Evolutionary conservation across 2,797 vertebrate genomes (phyloP), one percentile per base, ranked within the genome.

Genomic region (Neosilurus mollespiculum): DNA sequence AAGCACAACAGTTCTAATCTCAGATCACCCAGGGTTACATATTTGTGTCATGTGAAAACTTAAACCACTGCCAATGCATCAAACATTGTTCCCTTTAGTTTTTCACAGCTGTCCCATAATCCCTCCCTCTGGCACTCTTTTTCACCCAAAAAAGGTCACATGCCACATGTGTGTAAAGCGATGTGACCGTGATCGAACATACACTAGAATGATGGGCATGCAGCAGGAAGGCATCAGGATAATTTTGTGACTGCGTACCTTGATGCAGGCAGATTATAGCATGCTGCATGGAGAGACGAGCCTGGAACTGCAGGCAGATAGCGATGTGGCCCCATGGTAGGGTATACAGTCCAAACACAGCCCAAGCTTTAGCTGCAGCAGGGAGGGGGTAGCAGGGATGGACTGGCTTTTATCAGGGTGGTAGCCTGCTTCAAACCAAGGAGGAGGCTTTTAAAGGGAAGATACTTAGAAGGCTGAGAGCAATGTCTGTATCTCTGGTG

Each of bases 341-440:
- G 82, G 88, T 87, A 85, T 85, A 58, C 86, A 89, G 91, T 91
- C 91, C 91, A 92, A 93, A 93, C 90, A 92, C 89, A 89, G 85
- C 77, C 88, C 18, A 69, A 86, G 89, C 89, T 90, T 89, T 87
- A 67, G 64, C 90, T 83, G 87, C 77, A 85, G 84, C 78, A 49
- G 73, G 81, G 86, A 86, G 51, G 59, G 79, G 80, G 79, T 67
- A 43, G 26, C 58, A 78, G 26, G 73, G 66, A 66, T 71, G 81
- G 90, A 90, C 91, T 93, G 92, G 89, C 84, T 92, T 92, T 91
- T 88, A 88, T 93, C 92, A 92, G 30, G 4, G 77, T 77, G 66
- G 80, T 78, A 78, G 59, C 64, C 37, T 73, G 67, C 59, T 73
- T 82, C 49, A 73, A 78, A 85, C 30, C 76, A 73, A 69, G 10